phyloP scores from a whole-genome alignment of 2,888 invertebrate genomes.

The Lasioglossum morio region DNA sequence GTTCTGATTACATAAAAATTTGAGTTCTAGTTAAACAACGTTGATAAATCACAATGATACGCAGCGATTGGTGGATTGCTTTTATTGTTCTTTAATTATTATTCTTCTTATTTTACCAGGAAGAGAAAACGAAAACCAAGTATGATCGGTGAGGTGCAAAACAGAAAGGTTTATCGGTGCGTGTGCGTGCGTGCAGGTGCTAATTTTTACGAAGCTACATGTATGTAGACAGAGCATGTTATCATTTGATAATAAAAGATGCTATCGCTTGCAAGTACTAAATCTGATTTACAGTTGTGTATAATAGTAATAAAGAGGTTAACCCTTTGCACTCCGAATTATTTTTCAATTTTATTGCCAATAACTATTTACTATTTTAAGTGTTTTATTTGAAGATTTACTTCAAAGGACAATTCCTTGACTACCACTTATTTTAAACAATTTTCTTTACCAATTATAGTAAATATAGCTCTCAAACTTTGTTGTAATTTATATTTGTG shows the following conservation, averaged over 20 bases:
- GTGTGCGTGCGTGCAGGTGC: conserved; percentile 66
- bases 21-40: neutral
- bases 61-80: neutral
- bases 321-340: too few species aligned
- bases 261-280: neutral
- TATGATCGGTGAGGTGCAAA: conserved; percentile 56
- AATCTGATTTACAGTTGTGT: neutral
- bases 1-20: neutral
- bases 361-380: too few species aligned
- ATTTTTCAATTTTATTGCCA: too few species aligned
- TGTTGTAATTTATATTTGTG: too few species aligned
- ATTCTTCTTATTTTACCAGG: conserved; percentile 23
- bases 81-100: neutral
- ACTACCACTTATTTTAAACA: too few species aligned
- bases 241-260: neutral
- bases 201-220: conserved; percentile 11
- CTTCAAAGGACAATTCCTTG: too few species aligned
- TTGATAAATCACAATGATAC: neutral
- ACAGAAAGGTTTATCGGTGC: conserved; percentile 49
- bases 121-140: conserved; percentile 38
- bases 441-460: too few species aligned
- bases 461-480: too few species aligned
- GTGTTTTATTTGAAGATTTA: too few species aligned
- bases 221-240: neutral
- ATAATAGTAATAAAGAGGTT: neutral